Conservation (phyloP, 2,888 invertebrate genomes). For the Cosmorhoe ocellata region DNA sequence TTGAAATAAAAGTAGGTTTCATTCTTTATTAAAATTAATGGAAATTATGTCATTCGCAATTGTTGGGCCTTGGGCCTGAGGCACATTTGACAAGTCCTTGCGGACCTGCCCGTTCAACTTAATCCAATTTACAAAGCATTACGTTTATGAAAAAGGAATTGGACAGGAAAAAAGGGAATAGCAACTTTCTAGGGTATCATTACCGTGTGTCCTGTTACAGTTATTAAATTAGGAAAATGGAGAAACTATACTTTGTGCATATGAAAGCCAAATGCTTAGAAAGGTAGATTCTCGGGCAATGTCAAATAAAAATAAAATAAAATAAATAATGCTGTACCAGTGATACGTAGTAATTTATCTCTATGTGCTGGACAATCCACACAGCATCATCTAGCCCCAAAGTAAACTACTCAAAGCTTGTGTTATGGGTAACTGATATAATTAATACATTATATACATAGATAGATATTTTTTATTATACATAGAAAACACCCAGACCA, state of each 20-base stretch:
- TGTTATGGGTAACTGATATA: no score
- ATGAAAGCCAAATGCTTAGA: no score
- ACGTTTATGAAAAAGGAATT: constrained; percentile 46
- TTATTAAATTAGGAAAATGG: constrained; percentile 24
- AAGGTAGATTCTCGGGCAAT: no score
- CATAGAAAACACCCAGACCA: no score
- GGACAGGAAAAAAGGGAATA: constrained; percentile 43
- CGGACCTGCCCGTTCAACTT: constrained; percentile 43
- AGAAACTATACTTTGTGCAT: neutral
- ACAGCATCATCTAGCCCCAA: no score
- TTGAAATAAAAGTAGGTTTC: neutral
- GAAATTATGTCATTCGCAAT: constrained; percentile 23
- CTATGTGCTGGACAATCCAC: no score
- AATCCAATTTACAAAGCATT: constrained; percentile 49
- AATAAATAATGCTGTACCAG: no score
- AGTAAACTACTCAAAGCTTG: no score
- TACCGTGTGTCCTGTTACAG: constrained; percentile 21
- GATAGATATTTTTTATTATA: no score
- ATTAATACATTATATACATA: no score
- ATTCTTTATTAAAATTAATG: constrained; percentile 29
- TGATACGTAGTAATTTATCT: no score
- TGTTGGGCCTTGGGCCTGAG: constrained; percentile 26
- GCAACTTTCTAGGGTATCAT: constrained; percentile 26
- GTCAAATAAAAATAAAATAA: no score
- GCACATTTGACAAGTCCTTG: constrained; percentile 40